phyloP scores from a whole-genome alignment of 2,797 vertebrate genomes.

The Heliangelus exortis region DNA sequence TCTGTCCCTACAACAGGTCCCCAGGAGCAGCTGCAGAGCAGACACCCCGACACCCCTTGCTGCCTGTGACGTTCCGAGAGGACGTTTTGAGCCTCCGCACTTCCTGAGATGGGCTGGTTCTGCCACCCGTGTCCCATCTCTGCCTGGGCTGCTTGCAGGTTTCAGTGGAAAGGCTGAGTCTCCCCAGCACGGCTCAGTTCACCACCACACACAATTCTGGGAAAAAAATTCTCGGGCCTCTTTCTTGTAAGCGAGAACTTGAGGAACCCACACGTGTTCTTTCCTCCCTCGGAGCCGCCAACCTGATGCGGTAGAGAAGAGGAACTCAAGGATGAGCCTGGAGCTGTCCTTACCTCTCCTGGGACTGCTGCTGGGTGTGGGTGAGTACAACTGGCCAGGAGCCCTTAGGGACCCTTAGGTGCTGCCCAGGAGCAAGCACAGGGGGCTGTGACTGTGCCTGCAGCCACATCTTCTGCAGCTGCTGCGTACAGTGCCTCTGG shows the following conservation, averaged over 20 bases:
- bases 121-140: background rate
- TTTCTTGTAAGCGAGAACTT: background rate
- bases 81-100: slow-evolving; percentile 32
- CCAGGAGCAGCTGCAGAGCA: background rate
- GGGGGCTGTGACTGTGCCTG: accelerated
- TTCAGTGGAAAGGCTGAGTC: slow-evolving; percentile 56
- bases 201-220: background rate
- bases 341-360: slow-evolving; percentile 13
- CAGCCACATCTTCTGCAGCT: background rate
- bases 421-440: background rate
- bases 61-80: slow-evolving; percentile 7
- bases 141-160: background rate
- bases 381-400: slow-evolving; percentile 10
- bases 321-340: slow-evolving; percentile 7
- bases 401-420: background rate
- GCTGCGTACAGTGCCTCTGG: accelerated
- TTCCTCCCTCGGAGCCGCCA: background rate
- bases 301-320: background rate
- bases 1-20: background rate
- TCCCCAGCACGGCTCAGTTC: background rate
- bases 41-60: slow-evolving; percentile 39
- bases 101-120: slow-evolving; percentile 72
- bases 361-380: slow-evolving; percentile 36
- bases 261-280: background rate
- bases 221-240: background rate